Evolutionary conservation across 2,888 invertebrate genomes (phyloP).

Genomic region (Polyommatus iphigenia): DNA sequence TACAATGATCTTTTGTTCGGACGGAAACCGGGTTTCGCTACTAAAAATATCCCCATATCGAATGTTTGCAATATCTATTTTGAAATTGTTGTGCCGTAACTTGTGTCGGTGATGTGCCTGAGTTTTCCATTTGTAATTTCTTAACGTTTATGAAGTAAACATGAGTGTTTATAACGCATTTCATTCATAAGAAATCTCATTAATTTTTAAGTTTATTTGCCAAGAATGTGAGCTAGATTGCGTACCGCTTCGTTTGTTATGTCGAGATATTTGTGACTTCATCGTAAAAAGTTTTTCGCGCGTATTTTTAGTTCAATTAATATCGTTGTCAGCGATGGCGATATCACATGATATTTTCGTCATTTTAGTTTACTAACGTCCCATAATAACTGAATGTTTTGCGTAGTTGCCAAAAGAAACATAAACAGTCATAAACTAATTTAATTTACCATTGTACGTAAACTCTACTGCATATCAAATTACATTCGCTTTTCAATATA

Average conservation of each 20-base stretch:
- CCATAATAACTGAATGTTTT: constrained; percentile 21
- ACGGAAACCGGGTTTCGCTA: constrained; percentile 75
- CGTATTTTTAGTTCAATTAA: constrained; percentile 42
- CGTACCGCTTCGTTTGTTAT: constrained; percentile 36
- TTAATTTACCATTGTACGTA: constrained; percentile 2
- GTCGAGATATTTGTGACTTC: constrained; percentile 38
- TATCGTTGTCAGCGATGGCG: constrained; percentile 41
- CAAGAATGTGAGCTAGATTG: constrained; percentile 35
- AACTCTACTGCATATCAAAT: constrained; percentile 13
- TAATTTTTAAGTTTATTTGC: constrained; percentile 36
- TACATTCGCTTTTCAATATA: background rate
- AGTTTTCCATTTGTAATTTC: constrained; percentile 14
- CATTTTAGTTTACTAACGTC: constrained; percentile 21
- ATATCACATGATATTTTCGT: constrained; percentile 19
- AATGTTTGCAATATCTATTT: constrained; percentile 79
- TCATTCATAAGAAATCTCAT: constrained; percentile 36
- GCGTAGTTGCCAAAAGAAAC: constrained; percentile 34
- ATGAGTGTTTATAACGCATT: constrained; percentile 29
- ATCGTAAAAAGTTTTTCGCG: constrained; percentile 33
- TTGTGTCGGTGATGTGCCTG: constrained; percentile 36
- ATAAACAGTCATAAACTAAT: constrained; percentile 18
- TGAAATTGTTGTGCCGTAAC: constrained; percentile 59
- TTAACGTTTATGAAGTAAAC: constrained; percentile 20
- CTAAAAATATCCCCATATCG: constrained; percentile 78
- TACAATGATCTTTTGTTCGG: constrained; percentile 67